Evolutionary conservation across 2,113 vertebrate species (phyloP).

Genomic region (Acrocephalus arundinaceus): DNA sequence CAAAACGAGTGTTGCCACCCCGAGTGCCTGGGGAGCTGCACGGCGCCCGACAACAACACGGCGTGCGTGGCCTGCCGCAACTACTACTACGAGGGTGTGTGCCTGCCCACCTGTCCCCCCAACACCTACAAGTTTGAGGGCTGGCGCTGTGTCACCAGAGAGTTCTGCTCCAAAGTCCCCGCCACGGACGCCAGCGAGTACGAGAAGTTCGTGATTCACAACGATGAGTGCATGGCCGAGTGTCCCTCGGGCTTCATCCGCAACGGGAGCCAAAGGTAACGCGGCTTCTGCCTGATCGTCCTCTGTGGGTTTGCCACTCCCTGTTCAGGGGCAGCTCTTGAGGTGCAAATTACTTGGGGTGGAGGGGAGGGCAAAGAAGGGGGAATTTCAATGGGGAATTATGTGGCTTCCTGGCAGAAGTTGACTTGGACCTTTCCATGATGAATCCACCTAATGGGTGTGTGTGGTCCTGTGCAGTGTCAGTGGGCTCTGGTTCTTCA

Average conservation of each 20-base stretch:
- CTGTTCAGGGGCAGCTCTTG: not conserved
- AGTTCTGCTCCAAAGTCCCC: conserved; percentile 86
- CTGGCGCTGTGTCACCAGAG: conserved; percentile 94
- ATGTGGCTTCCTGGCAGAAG: no score
- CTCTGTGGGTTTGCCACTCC: rapidly evolving
- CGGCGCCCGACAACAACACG: conserved; percentile 79
- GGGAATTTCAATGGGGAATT: not conserved
- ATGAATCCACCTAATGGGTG: not conserved
- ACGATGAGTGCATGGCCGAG: conserved; percentile 90
- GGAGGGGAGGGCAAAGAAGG: rapidly evolving
- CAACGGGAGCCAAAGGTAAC: conserved; percentile 88
- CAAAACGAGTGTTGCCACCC: conserved; percentile 89
- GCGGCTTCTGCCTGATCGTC: rapidly evolving
- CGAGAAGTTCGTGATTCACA: conserved; percentile 90
- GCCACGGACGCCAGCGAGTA: conserved; percentile 73
- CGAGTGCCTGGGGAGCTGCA: conserved; percentile 93
- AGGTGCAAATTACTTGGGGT: not conserved
- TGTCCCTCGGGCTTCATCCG: conserved; percentile 95
- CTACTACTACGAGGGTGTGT: conserved; percentile 86
- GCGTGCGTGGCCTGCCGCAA: conserved; percentile 92
- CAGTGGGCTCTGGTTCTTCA: not conserved
- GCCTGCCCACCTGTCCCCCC: conserved; percentile 85
- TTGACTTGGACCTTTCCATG: rapidly evolving
- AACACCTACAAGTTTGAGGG: conserved; percentile 94
- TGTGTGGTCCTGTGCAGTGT: not conserved